Evolutionary conservation across 1,140 invertebrate genomes (phyloP).

Genomic region (Macrobrachium nipponense): DNA sequence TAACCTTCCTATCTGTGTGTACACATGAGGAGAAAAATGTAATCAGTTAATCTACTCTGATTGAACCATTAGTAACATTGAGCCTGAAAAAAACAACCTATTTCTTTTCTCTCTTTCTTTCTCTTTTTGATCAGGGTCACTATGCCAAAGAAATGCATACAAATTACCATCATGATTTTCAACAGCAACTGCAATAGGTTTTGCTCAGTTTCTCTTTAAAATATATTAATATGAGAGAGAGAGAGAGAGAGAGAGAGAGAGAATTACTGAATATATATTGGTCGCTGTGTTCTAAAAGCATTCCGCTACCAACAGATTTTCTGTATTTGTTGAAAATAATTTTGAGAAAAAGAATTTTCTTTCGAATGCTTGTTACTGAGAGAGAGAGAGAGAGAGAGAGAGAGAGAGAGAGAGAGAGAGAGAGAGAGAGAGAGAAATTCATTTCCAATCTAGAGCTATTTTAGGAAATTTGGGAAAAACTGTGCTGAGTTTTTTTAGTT

Average conservation of each 20-base stretch:
- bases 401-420: constrained; percentile 28
- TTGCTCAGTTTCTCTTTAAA: neutral
- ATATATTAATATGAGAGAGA: neutral
- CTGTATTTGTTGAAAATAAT: neutral
- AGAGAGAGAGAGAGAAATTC: constrained; percentile 20
- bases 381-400: constrained; percentile 24
- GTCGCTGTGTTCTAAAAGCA: no score
- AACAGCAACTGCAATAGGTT: no score
- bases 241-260: constrained; percentile 9
- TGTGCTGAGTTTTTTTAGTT: neutral
- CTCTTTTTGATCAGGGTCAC: no score
- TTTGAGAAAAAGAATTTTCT: neutral
- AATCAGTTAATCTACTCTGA: no score
- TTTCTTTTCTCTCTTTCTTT: no score
- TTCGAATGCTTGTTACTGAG: neutral
- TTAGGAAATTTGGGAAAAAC: neutral
- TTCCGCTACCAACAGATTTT: neutral
- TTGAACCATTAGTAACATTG: no score
- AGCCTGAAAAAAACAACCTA: no score
- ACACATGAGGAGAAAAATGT: no score
- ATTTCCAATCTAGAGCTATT: neutral
- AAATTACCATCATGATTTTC: no score
- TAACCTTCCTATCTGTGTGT: no score
- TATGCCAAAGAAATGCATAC: no score
- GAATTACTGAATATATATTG: no score